These are phyloP conservation scores for Seladonia tumulorum DNA, from an alignment of 2,888 invertebrate genomes.

Conservation along the genomic window DNA sequence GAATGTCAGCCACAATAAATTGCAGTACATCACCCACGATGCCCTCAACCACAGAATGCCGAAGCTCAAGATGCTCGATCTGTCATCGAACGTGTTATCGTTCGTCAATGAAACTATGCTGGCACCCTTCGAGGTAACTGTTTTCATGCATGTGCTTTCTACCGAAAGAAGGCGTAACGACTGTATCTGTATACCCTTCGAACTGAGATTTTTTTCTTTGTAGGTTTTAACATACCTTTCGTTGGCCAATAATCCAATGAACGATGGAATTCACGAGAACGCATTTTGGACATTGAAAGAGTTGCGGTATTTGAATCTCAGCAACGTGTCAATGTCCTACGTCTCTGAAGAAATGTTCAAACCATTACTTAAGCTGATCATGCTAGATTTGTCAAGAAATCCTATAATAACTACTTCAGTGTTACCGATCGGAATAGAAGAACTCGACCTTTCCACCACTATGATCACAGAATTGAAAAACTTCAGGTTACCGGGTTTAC, in stretches of 20 bases:
- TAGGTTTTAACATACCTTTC: slow-evolving; percentile 79
- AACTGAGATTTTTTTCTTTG: slow-evolving; percentile 27
- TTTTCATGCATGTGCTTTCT: background rate
- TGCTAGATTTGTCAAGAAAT: slow-evolving; percentile 83
- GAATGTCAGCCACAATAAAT: slow-evolving; percentile 93
- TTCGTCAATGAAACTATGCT: slow-evolving; percentile 81
- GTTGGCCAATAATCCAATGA: slow-evolving; percentile 79
- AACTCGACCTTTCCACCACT: slow-evolving; percentile 88
- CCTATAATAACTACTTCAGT: slow-evolving; percentile 86
- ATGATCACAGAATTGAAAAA: slow-evolving; percentile 85
- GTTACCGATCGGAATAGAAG: slow-evolving; percentile 86
- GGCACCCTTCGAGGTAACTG: slow-evolving; percentile 79
- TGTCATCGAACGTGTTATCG: slow-evolving; percentile 79
- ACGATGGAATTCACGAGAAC: slow-evolving; percentile 78
- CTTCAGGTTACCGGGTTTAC: slow-evolving; percentile 84
- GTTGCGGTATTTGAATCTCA: slow-evolving; percentile 75
- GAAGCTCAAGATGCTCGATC: slow-evolving; percentile 78
- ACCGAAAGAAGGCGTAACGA: background rate
- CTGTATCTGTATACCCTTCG: background rate
- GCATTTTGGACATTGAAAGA: slow-evolving; percentile 76
- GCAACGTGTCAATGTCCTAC: slow-evolving; percentile 74
- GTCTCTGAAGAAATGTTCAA: slow-evolving; percentile 77
- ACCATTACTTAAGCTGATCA: slow-evolving; percentile 73
- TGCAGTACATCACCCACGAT: slow-evolving; percentile 89
- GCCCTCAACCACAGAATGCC: slow-evolving; percentile 79